Evolutionary conservation across 1,140 invertebrate genomes (phyloP), one percentile per base, ranked within the genome.

Genomic region (Drosophila watanabei): DNA sequence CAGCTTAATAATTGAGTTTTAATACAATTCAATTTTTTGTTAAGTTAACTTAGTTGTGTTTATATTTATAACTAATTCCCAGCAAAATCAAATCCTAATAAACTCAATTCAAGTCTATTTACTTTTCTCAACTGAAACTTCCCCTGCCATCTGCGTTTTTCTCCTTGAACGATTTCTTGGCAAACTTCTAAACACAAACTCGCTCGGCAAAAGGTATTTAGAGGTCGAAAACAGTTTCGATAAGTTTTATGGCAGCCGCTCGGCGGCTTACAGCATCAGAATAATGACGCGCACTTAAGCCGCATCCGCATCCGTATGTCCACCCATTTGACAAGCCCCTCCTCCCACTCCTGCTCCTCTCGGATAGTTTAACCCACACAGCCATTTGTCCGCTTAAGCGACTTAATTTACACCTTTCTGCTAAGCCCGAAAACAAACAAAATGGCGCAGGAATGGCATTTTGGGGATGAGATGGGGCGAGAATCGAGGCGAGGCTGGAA

Each of bases 361-460:
- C 37, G 33, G 24, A 71, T 71, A 71, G 64, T 70, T 71, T 37
- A 56, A 45, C 63, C 68, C 68, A 56, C 68, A 61, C 68, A 73
- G 54, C 71, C 68, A 73, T 73, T 73, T 76, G 73, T 81, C 79
- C 60, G 79, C 83, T 71, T 86, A 82, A 82, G 83, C 75, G 80
- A 87, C 83, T 87, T 87, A 87, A 87, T 87, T 87, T 87, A 87
- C 83, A 87, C 83, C 83, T 87, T 88, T 70, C 69, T 75, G 76
- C 82, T 85, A 82, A 85, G 83, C 83, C 83, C 75, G 32, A 79
- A 77, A 85, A 82, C 69, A 82, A 87, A 73, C 71, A 82, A 82
- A 86, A 48, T 71, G 61, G 33, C 46, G 16, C n/a, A 32, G 66
- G 37, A 51, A 51, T 11, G 65, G 45, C 54, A n/a, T 24, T 24